phyloP scores from a whole-genome alignment of 1,140 invertebrate genomes.

The Lordiphosa mommai region DNA sequence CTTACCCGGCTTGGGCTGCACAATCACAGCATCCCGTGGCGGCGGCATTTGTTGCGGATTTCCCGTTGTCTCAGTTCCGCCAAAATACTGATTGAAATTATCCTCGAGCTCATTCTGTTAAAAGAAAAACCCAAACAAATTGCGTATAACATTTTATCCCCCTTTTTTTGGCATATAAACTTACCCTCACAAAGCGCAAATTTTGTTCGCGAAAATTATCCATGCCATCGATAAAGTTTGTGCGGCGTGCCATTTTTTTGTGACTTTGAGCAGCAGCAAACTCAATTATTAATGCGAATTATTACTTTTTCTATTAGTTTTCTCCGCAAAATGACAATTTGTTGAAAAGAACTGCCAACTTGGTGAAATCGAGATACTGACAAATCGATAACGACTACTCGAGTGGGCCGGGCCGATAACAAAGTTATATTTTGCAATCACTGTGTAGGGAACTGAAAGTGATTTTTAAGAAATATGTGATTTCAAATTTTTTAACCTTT shows the following conservation, averaged over 20 bases:
- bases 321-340: too few relatives aligned
- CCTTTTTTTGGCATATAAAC: too few relatives aligned
- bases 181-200: slow-evolving; percentile 79
- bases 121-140: slow-evolving; percentile 2
- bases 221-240: slow-evolving; percentile 64
- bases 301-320: too few relatives aligned
- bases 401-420: too few relatives aligned
- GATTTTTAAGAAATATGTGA: too few relatives aligned
- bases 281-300: too few relatives aligned
- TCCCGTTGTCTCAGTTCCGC: slow-evolving; percentile 7
- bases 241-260: slow-evolving; percentile 45
- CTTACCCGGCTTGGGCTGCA: slow-evolving; percentile 73
- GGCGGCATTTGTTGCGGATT: slow-evolving; percentile 14
- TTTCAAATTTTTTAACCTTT: too few relatives aligned
- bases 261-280: not conserved
- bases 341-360: too few relatives aligned
- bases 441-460: too few relatives aligned
- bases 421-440: too few relatives aligned
- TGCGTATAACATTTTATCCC: not conserved
- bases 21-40: slow-evolving; percentile 63
- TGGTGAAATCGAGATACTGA: too few relatives aligned
- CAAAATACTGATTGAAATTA: slow-evolving; percentile 73
- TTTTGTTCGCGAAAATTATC: slow-evolving; percentile 80
- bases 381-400: too few relatives aligned
- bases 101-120: slow-evolving; percentile 76